phyloP scores from a whole-genome alignment of 2,113 vertebrate genomes.

The Suricata suricatta region DNA sequence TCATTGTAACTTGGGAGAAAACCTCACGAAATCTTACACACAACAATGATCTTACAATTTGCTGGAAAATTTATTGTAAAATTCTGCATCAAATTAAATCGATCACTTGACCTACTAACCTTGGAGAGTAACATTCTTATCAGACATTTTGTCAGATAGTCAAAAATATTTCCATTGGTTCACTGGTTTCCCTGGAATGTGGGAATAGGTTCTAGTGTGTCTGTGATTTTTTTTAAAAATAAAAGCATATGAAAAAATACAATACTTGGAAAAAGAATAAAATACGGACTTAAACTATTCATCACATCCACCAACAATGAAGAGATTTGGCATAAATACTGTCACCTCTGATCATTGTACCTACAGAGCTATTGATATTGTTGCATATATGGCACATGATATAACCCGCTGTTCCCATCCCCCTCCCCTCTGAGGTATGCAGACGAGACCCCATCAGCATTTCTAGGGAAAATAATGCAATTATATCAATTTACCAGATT shows the following conservation, averaged over 20 bases:
- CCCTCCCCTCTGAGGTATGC: constrained; percentile 16
- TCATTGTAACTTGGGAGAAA: background rate
- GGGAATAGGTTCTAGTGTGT: background rate
- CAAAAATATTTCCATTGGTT: constrained; percentile 12
- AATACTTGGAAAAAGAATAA: constrained; percentile 28
- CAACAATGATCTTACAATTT: background rate
- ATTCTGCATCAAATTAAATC: background rate
- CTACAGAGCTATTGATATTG: background rate
- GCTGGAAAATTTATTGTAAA: background rate
- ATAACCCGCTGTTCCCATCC: constrained; percentile 31
- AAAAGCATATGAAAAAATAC: background rate
- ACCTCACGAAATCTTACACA: background rate
- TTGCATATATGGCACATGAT: constrained; percentile 38
- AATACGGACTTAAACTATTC: constrained; percentile 31
- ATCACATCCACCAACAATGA: background rate
- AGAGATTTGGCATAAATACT: background rate
- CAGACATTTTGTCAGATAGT: background rate
- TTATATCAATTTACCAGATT: constrained; percentile 66
- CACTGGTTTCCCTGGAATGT: background rate
- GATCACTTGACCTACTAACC: background rate
- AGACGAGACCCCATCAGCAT: constrained; percentile 44
- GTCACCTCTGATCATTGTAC: constrained; percentile 32
- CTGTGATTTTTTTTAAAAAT: background rate
- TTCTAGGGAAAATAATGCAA: constrained; percentile 55
- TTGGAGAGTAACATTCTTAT: constrained; percentile 23